Conservation (phyloP, 1,140 invertebrate genomes). For the Drosophila nigrodunni region DNA sequence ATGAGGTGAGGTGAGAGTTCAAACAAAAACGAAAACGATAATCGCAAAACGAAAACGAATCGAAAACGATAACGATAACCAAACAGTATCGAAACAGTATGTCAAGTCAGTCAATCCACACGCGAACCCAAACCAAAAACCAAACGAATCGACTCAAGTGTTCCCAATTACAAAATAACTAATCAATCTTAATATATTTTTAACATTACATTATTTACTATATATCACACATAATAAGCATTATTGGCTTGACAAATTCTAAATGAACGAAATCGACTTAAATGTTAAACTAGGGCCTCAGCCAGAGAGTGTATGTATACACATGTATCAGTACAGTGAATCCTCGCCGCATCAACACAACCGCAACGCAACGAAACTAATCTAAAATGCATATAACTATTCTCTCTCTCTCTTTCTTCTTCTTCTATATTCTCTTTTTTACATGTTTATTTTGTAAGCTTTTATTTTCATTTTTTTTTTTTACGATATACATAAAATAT, state of each 20-base stretch:
- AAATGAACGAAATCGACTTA: slow-evolving; percentile 18
- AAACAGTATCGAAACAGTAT: slow-evolving; percentile 50
- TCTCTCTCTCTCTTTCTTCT: slow-evolving; percentile 73
- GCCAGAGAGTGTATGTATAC: slow-evolving; percentile 36
- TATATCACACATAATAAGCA: slow-evolving; percentile 17
- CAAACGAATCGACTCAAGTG: slow-evolving; percentile 37
- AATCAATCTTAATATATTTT: slow-evolving; percentile 23
- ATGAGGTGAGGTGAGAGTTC: slow-evolving; percentile 82
- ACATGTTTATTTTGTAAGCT: slow-evolving; percentile 70
- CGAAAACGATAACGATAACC: slow-evolving; percentile 47
- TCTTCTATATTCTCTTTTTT: slow-evolving; percentile 76
- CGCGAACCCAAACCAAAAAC: slow-evolving; percentile 37
- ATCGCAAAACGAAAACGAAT: slow-evolving; percentile 6
- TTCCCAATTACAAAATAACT: slow-evolving; percentile 36
- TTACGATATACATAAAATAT: slow-evolving; percentile 1
- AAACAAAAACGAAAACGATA: slow-evolving; percentile 53
- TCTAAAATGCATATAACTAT: slow-evolving; percentile 78
- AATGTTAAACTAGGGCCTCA: slow-evolving; percentile 34
- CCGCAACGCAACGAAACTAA: slow-evolving; percentile 64
- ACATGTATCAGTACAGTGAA: slow-evolving; percentile 30
- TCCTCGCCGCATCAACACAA: slow-evolving; percentile 60
- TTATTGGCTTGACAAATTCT: slow-evolving; percentile 12
- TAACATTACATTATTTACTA: slow-evolving; percentile 27
- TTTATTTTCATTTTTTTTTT: slow-evolving; percentile 44
- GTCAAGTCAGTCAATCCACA: slow-evolving; percentile 48